Conservation (phyloP, 2,113 vertebrate genomes). For the Mustela nigripes region DNA sequence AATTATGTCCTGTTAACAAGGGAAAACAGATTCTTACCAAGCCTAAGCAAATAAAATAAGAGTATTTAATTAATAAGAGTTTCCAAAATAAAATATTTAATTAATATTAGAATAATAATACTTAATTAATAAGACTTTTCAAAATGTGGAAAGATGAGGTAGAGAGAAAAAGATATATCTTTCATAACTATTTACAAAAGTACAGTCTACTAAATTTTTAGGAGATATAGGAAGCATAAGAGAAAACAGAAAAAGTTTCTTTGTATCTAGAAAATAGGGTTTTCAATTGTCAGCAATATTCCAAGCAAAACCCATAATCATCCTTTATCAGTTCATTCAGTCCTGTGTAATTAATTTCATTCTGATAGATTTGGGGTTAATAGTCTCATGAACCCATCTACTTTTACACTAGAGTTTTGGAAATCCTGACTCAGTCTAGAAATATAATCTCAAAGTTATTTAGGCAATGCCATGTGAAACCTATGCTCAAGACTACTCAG, state of each 20-base stretch:
- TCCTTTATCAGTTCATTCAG: not conserved
- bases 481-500: not conserved
- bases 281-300: not conserved
- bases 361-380: not conserved
- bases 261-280: not conserved
- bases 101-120: not conserved
- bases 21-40: not conserved
- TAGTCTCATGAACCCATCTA: not conserved
- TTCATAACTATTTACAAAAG: not conserved
- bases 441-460: not conserved
- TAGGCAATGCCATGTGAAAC: not conserved
- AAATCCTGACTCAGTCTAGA: not conserved
- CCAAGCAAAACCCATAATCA: not conserved
- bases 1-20: not conserved
- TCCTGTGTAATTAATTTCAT: not conserved
- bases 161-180: not conserved
- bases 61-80: not conserved
- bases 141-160: not conserved
- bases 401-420: not conserved
- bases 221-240: not conserved
- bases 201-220: not conserved
- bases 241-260: not conserved
- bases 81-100: not conserved
- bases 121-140: not conserved
- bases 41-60: constrained; percentile 1